Evolutionary conservation across 2,888 invertebrate species (phyloP).

Genomic region (Dromius quadrimaculatus): DNA sequence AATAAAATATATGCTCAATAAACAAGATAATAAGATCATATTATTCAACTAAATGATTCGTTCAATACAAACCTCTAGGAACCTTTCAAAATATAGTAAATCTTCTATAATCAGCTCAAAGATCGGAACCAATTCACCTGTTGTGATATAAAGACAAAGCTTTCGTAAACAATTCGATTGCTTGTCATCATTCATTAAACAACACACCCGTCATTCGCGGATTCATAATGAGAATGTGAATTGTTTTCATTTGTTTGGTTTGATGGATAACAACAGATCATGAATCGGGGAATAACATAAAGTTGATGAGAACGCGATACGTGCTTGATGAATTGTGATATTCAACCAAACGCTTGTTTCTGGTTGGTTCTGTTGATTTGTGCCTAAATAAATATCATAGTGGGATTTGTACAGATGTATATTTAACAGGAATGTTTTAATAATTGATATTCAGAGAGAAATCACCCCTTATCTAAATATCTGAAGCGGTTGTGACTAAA

Average conservation of each 20-base stretch:
- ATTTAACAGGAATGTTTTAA: constrained; percentile 14
- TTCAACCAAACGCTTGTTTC: not conserved
- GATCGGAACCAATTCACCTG: not conserved
- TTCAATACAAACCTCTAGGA: too few species aligned
- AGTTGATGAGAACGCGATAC: constrained; percentile 38
- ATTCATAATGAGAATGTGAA: constrained; percentile 25
- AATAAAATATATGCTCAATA: too few species aligned
- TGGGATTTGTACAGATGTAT: constrained; percentile 18
- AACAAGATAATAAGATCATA: too few species aligned
- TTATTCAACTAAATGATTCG: too few species aligned
- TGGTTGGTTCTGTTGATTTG: constrained; percentile 9
- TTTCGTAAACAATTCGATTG: constrained; percentile 24
- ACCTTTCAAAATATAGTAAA: too few species aligned
- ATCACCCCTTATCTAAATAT: too few species aligned
- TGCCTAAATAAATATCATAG: constrained; percentile 17
- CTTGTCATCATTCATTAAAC: constrained; percentile 36
- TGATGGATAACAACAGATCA: constrained; percentile 35
- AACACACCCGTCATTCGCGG: constrained; percentile 7
- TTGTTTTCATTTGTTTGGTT: constrained; percentile 42
- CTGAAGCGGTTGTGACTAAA: too few species aligned
- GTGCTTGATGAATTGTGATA: constrained; percentile 2
- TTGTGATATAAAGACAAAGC: not conserved
- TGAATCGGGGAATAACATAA: constrained; percentile 31
- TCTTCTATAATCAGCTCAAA: not conserved
- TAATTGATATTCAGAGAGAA: constrained; percentile 28